A percentile compares a stretch with the other conserved stretches of the same genome.
Evolutionary conservation across 1,140 invertebrate species (phyloP).

Genomic region (Galleria mellonella): DNA sequence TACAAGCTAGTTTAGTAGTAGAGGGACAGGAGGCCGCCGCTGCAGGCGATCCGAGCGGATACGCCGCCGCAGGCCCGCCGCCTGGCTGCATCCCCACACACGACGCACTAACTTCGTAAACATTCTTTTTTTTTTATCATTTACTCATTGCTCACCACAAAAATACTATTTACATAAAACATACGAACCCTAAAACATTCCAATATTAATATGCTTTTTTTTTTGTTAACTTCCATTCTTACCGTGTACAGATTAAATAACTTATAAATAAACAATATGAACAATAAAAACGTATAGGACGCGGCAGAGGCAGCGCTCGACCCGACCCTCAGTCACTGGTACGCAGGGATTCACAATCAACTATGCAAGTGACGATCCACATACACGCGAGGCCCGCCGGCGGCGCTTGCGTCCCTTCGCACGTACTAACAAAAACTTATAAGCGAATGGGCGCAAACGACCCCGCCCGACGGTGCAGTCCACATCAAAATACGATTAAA

Average conservation of each 20-base stretch:
- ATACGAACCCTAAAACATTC: conserved; percentile 42
- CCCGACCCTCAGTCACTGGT: background rate
- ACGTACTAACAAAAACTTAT: too few species aligned
- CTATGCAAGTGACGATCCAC: too few species aligned
- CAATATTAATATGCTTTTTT: conserved; percentile 42
- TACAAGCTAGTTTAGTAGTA: too few species aligned
- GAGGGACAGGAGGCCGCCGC: too few species aligned
- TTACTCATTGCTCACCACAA: conserved; percentile 45
- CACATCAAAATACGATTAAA: too few species aligned
- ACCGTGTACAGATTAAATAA: conserved; percentile 66
- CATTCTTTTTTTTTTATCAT: conserved; percentile 50
- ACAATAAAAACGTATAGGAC: conserved; percentile 48
- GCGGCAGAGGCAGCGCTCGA: conserved; percentile 24
- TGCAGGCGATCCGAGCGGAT: too few species aligned
- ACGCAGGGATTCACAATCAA: background rate
- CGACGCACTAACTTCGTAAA: conserved; percentile 7
- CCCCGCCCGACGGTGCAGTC: too few species aligned
- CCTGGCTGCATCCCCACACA: background rate
- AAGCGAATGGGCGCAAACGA: too few species aligned
- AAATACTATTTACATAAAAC: conserved; percentile 60
- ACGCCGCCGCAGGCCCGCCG: too few species aligned
- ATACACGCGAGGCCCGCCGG: too few species aligned
- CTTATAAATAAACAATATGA: conserved; percentile 67
- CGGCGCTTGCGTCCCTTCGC: too few species aligned
- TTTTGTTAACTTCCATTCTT: conserved; percentile 35